Evolutionary conservation across 2,888 invertebrate genomes (phyloP).

Genomic region (Yponomeuta sedellus): DNA sequence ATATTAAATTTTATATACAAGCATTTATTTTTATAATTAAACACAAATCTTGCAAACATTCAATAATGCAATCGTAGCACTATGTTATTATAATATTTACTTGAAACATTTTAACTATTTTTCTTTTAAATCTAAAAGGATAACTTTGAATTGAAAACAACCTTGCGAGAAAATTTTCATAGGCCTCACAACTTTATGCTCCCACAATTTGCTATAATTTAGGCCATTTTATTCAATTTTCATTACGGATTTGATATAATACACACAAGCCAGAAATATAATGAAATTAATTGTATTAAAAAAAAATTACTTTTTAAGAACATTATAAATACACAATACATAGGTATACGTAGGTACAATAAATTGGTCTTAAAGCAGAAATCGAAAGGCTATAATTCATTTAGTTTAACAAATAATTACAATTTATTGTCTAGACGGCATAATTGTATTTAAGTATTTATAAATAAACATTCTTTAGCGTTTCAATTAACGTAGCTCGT

Average conservation of each 20-base stretch:
- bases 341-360: background rate
- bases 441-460: slow-evolving; percentile 8
- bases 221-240: slow-evolving; percentile 34
- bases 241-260: background rate
- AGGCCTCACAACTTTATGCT: slow-evolving; percentile 40
- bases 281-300: background rate
- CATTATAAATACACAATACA: background rate
- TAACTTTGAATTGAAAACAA: slow-evolving; percentile 36
- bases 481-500: background rate
- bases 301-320: background rate
- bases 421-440: slow-evolving; percentile 19
- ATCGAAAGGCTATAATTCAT: background rate
- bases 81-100: slow-evolving; percentile 57
- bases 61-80: slow-evolving; percentile 73
- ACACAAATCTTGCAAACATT: slow-evolving; percentile 73
- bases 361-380: slow-evolving; percentile 3
- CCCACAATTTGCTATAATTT: slow-evolving; percentile 28
- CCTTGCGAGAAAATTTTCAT: slow-evolving; percentile 35
- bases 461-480: slow-evolving; percentile 7
- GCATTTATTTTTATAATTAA: slow-evolving; percentile 74
- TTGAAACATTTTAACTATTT: slow-evolving; percentile 55
- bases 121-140: slow-evolving; percentile 43
- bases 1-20: slow-evolving; percentile 58
- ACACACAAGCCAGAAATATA: slow-evolving; percentile 2
- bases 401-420: slow-evolving; percentile 1